Conservation (phyloP, 2,888 invertebrate species). For the Lithophane semibrunnea region DNA sequence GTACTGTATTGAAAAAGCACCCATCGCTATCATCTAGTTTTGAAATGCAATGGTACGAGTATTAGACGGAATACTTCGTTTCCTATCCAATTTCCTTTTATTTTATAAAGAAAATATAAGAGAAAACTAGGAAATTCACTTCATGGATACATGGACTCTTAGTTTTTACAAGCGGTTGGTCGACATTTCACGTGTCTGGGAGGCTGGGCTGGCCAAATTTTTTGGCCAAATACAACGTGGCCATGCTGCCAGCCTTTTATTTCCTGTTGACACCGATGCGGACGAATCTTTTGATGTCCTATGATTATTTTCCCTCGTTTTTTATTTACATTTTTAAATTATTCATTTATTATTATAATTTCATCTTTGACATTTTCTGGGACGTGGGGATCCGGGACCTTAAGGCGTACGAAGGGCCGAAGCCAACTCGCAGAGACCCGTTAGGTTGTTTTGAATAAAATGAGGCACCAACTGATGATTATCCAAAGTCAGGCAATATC, state of each 20-base stretch:
- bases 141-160: conserved; percentile 1
- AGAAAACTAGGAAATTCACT: conserved; percentile 12
- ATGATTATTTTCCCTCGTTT: too few relatives aligned
- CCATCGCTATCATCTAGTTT: too few relatives aligned
- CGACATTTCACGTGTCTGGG: background rate
- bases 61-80: conserved; percentile 6
- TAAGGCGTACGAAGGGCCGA: too few relatives aligned
- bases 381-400: too few relatives aligned
- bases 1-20: background rate
- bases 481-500: too few relatives aligned
- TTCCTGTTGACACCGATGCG: background rate
- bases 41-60: conserved; percentile 13
- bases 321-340: too few relatives aligned
- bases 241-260: background rate
- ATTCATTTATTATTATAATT: too few relatives aligned
- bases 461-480: too few relatives aligned
- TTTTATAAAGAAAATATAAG: conserved; percentile 19
- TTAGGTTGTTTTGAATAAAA: too few relatives aligned
- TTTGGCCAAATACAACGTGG: background rate
- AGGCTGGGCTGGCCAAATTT: background rate
- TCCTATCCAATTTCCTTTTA: conserved; percentile 38
- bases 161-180: background rate
- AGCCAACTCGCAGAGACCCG: too few relatives aligned
- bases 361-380: too few relatives aligned
- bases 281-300: background rate